Evolutionary conservation across 1,140 invertebrate genomes (phyloP).

Genomic region (Drosophila bocki): DNA sequence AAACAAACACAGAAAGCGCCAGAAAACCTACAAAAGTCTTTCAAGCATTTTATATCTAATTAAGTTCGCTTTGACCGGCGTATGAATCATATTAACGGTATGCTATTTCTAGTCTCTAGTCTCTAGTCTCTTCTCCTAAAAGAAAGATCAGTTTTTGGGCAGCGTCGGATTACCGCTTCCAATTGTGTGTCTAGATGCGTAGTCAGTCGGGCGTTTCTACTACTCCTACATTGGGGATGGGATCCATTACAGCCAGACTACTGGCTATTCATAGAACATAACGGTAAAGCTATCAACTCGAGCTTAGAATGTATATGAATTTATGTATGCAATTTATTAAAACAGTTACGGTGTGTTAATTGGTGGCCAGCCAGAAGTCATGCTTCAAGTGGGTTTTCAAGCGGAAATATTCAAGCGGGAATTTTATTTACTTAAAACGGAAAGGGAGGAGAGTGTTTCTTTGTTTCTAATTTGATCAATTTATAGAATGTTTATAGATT

Average conservation of each 20-base stretch:
- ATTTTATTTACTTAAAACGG: constrained; percentile 12
- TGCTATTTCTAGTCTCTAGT: not conserved
- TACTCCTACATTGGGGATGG: not conserved
- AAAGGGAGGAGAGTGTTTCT: constrained; percentile 3
- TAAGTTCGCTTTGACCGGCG: constrained; percentile 36
- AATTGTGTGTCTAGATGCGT: constrained; percentile 20
- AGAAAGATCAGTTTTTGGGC: constrained; percentile 29
- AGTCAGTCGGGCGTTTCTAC: constrained; percentile 30
- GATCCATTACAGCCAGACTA: constrained; percentile 23
- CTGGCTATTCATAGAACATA: constrained; percentile 53
- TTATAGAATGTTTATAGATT: not conserved
- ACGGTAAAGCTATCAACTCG: constrained; percentile 43
- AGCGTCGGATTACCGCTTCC: constrained; percentile 38
- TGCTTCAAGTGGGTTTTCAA: constrained; percentile 56
- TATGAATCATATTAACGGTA: constrained; percentile 46
- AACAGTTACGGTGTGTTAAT: constrained; percentile 39
- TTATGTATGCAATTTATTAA: constrained; percentile 30
- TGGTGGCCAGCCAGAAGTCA: constrained; percentile 56
- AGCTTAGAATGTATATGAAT: constrained; percentile 49
- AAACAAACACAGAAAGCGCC: constrained; percentile 14
- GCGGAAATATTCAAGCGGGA: constrained; percentile 48
- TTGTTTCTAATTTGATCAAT: not conserved
- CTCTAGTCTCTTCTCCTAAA: constrained; percentile 1
- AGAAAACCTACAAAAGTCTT: constrained; percentile 34
- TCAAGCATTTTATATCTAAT: constrained; percentile 48